Conservation (phyloP, 2,113 vertebrate species). For the Cyprinodon brontotheroides region DNA sequence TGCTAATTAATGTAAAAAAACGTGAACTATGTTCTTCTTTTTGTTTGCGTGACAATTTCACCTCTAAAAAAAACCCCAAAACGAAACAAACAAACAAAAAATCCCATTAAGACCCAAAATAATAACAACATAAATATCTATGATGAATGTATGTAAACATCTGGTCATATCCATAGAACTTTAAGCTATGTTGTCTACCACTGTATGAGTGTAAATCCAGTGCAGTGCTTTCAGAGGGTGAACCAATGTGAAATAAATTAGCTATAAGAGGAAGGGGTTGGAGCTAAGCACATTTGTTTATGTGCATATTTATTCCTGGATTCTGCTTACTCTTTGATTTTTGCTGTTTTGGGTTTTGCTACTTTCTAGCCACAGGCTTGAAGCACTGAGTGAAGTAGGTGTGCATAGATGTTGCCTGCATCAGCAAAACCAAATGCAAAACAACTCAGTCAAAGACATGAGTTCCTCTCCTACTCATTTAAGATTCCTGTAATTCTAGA, state of each 20-base stretch:
- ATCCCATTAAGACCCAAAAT: too few species aligned
- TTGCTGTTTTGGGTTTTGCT: conserved; percentile 48
- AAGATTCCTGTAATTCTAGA: conserved; percentile 23
- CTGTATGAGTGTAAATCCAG: conserved; percentile 45
- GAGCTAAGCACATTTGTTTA: conserved; percentile 37
- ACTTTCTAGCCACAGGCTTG: conserved; percentile 53
- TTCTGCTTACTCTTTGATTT: conserved; percentile 70
- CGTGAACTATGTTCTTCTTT: neutral
- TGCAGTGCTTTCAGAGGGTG: conserved; percentile 31
- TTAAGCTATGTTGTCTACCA: conserved; percentile 19
- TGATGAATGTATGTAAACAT: neutral
- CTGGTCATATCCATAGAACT: conserved; percentile 11
- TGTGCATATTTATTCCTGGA: conserved; percentile 58
- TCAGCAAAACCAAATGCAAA: conserved; percentile 69
- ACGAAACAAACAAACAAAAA: too few species aligned
- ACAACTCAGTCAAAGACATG: conserved; percentile 22
- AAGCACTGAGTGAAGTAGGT: conserved; percentile 49
- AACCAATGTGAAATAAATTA: conserved; percentile 47
- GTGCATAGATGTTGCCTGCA: conserved; percentile 36
- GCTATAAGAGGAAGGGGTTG: conserved; percentile 28
- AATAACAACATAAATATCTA: too few species aligned
- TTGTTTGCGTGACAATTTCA: neutral
- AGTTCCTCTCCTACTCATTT: conserved; percentile 13
- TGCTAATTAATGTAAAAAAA: too few species aligned
- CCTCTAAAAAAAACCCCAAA: neutral